Evolutionary conservation across 23 tunicate species (phyloP).

Genomic region (Diplosoma virens): DNA sequence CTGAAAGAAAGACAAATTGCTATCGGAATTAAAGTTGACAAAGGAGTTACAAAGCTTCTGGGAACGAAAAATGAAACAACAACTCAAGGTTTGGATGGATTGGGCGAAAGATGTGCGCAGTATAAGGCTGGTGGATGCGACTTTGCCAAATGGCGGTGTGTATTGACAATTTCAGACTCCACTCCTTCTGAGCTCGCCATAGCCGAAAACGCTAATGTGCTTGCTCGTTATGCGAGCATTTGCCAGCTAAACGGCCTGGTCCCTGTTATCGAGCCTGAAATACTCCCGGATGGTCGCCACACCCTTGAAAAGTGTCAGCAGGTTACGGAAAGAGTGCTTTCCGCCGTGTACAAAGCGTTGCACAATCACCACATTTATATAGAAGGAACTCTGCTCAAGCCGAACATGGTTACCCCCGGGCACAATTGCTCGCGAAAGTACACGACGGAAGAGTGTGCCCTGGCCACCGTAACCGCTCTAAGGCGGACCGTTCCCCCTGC

Average conservation of each 20-base stretch:
- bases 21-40: slow-evolving; percentile 95
- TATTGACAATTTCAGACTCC: slow-evolving; percentile 73
- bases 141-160: slow-evolving; percentile 99
- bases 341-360: slow-evolving; percentile 90
- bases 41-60: slow-evolving; percentile 84
- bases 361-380: slow-evolving; percentile 88
- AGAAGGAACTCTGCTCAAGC: slow-evolving; percentile 92
- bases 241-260: slow-evolving; percentile 92
- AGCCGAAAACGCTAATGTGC: slow-evolving; percentile 90
- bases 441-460: slow-evolving; percentile 77
- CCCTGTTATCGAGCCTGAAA: slow-evolving; percentile 94
- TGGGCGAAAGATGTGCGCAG: slow-evolving; percentile 89
- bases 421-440: slow-evolving; percentile 57
- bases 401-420: slow-evolving; percentile 96
- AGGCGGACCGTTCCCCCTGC: slow-evolving; percentile 88
- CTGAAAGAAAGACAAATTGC: slow-evolving; percentile 71
- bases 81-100: slow-evolving; percentile 93
- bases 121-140: slow-evolving; percentile 94
- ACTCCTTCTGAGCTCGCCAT: slow-evolving; percentile 85
- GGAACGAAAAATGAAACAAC: slow-evolving; percentile 90
- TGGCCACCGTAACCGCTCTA: slow-evolving; percentile 80
- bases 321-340: slow-evolving; percentile 85
- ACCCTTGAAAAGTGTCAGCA: slow-evolving; percentile 81
- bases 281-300: slow-evolving; percentile 89
- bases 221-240: slow-evolving; percentile 91